These are phyloP conservation scores for Parauchenoglanis punctatus DNA, from an alignment of 2,797 vertebrate species.

Conservation along the genomic window DNA sequence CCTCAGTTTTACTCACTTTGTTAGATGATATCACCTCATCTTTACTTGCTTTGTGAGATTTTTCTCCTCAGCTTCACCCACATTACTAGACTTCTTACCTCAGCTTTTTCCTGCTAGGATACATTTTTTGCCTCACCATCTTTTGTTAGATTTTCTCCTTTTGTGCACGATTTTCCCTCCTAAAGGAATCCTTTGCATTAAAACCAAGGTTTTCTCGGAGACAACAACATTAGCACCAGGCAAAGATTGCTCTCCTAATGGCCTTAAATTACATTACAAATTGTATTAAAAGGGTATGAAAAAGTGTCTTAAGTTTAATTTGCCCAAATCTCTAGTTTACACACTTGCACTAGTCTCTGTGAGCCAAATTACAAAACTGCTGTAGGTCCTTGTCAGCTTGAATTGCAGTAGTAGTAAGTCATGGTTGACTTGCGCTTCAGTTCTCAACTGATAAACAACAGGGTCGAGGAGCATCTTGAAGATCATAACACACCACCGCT, in stretches of 20 bases:
- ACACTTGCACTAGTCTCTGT: not conserved
- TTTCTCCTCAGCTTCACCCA: not conserved
- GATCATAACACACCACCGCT: conserved; percentile 8
- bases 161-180: not conserved
- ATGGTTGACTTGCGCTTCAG: conserved; percentile 18
- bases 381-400: conserved; percentile 10
- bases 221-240: not conserved
- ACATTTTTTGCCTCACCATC: not conserved
- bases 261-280: not conserved
- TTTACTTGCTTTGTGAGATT: not conserved
- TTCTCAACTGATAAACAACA: conserved; percentile 9
- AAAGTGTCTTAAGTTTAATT: not conserved
- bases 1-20: not conserved
- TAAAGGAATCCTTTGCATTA: not conserved
- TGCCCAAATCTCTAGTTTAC: conserved; percentile 1
- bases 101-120: not conserved
- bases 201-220: not conserved
- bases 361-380: not conserved
- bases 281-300: not conserved
- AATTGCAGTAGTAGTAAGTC: conserved; percentile 8
- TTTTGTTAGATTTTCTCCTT: not conserved
- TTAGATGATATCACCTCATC: not conserved
- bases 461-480: conserved; percentile 4
- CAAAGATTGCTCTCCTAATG: not conserved
- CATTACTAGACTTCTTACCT: not conserved